phyloP scores from a whole-genome alignment of 2,797 vertebrate genomes.

The Carduelis carduelis region DNA sequence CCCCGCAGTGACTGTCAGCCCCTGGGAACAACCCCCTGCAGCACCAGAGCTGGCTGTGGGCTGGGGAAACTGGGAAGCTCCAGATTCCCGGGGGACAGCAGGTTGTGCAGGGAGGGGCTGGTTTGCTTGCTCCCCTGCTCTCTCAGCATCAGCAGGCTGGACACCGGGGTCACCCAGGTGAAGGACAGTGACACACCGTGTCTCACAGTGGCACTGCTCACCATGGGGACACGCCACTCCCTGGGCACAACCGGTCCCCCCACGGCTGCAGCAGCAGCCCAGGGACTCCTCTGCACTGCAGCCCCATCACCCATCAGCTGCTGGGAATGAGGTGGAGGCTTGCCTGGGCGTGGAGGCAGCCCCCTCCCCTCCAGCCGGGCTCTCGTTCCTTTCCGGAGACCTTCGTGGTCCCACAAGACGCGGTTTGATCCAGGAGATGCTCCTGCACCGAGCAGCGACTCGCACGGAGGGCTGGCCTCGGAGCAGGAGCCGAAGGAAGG shows the following conservation, averaged over 20 bases:
- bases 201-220: neutral
- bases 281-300: accelerated
- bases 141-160: neutral
- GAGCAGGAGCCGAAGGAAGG: neutral
- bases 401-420: accelerated
- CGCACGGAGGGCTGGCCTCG: accelerated
- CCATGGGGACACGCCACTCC: neutral
- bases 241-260: accelerated
- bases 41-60: neutral
- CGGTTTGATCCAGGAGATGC: neutral
- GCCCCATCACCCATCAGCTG: neutral
- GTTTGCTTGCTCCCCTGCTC: neutral
- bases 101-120: accelerated
- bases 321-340: neutral
- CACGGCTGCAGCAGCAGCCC: neutral
- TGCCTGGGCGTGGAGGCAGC: neutral
- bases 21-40: neutral
- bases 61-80: neutral
- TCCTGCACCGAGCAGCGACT: neutral
- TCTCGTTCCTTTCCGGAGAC: neutral
- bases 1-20: neutral
- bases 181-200: neutral
- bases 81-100: neutral
- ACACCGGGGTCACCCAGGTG: accelerated
- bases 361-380: neutral